These are phyloP conservation scores for Pollicipes pollicipes DNA, from an alignment of 1,140 invertebrate species.

Conservation along the genomic window DNA sequence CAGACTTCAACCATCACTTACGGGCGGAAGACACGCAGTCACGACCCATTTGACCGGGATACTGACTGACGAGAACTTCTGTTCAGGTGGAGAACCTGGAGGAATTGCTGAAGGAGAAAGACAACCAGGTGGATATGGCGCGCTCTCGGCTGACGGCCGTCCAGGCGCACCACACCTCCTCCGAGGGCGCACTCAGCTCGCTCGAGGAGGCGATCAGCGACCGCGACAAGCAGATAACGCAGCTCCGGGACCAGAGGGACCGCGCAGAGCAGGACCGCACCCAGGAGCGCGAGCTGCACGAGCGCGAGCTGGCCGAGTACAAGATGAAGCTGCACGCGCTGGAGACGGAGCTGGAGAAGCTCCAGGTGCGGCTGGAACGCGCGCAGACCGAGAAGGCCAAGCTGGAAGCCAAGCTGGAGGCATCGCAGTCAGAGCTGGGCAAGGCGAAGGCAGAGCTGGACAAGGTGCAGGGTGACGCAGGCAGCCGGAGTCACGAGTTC, in stretches of 20 bases:
- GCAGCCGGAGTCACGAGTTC: constrained; percentile 69
- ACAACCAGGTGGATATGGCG: constrained; percentile 91
- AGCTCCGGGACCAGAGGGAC: constrained; percentile 79
- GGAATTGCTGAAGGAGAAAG: constrained; percentile 90
- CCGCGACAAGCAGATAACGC: constrained; percentile 89
- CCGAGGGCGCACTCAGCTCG: constrained; percentile 73
- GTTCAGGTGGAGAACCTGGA: constrained; percentile 93
- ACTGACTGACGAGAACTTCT: too few relatives aligned
- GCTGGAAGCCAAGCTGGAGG: constrained; percentile 73
- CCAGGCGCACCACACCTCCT: constrained; percentile 81
- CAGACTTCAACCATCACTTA: too few relatives aligned
- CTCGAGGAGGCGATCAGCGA: constrained; percentile 90
- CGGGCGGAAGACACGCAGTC: too few relatives aligned
- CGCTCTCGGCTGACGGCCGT: constrained; percentile 50
- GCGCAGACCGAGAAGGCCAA: constrained; percentile 74
- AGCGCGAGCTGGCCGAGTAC: constrained; percentile 81
- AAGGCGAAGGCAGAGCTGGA: constrained; percentile 84
- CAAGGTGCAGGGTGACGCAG: constrained; percentile 72
- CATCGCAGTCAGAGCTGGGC: constrained; percentile 76
- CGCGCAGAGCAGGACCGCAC: constrained; percentile 86
- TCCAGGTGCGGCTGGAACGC: constrained; percentile 64
- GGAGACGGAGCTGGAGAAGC: constrained; percentile 52
- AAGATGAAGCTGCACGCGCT: constrained; percentile 59
- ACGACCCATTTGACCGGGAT: too few relatives aligned
- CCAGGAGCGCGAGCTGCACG: constrained; percentile 84